Evolutionary conservation across 2,113 vertebrate species (phyloP).

Genomic region (Mormoops blainvillei): DNA sequence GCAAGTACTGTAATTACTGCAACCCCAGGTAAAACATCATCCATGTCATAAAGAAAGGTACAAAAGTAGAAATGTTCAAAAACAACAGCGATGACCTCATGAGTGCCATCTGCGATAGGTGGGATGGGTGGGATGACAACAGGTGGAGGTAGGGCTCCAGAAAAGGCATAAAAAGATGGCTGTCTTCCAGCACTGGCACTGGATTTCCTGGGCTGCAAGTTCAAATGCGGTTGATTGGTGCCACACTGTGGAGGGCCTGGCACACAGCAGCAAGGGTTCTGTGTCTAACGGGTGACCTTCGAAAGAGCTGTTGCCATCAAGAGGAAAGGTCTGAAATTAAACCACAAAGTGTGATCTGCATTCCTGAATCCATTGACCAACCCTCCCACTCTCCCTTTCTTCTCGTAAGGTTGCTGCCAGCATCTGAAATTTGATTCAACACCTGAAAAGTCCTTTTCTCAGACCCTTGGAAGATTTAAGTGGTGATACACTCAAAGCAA

Average conservation of each 20-base stretch:
- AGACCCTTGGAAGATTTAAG: neutral
- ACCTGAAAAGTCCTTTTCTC: neutral
- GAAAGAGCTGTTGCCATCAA: neutral
- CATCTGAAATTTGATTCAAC: neutral
- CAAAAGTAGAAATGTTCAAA: neutral
- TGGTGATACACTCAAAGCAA: neutral
- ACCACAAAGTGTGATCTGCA: neutral
- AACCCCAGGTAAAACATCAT: neutral
- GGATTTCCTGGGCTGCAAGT: neutral
- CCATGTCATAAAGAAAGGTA: neutral
- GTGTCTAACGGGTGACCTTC: neutral
- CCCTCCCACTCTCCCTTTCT: neutral
- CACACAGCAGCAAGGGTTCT: neutral
- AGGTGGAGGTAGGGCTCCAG: neutral
- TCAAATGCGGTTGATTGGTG: neutral
- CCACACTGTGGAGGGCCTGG: neutral
- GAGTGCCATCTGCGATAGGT: neutral
- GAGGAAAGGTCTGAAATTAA: neutral
- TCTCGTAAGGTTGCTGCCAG: neutral
- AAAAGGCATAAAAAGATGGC: neutral
- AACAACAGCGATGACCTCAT: neutral
- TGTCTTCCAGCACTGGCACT: neutral
- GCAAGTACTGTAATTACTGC: neutral
- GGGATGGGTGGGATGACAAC: neutral
- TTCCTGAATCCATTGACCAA: neutral